These are phyloP conservation scores for Thera obeliscata DNA, from an alignment of 2,888 invertebrate species.

Conservation along the genomic window DNA sequence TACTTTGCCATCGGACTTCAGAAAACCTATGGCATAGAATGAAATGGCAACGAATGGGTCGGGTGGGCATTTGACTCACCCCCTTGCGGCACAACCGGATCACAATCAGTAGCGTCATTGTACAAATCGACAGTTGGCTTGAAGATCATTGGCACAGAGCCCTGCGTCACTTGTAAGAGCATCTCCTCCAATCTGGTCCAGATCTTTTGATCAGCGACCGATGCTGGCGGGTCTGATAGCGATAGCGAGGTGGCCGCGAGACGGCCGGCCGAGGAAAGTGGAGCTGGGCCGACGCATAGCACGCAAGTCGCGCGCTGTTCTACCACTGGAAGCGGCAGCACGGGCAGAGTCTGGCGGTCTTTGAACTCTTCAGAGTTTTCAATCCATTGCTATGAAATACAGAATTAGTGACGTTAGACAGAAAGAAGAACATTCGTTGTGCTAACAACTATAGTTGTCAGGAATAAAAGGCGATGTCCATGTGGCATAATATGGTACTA, in stretches of 20 bases:
- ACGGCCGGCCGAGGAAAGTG: conserved; percentile 83
- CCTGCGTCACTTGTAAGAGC: conserved; percentile 88
- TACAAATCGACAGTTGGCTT: conserved; percentile 91
- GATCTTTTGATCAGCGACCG: conserved; percentile 54
- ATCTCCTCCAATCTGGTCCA: conserved; percentile 93
- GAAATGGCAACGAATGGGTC: not conserved
- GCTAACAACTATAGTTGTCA: no score
- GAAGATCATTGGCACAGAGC: conserved; percentile 89
- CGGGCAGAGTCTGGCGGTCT: conserved; percentile 72
- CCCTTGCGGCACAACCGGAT: conserved; percentile 89
- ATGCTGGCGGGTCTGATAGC: conserved; percentile 57
- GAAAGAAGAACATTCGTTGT: no score
- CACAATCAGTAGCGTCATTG: conserved; percentile 86
- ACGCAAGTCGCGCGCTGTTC: conserved; percentile 88
- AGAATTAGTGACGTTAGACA: not conserved
- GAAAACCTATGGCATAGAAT: not conserved
- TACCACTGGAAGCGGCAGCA: conserved; percentile 90
- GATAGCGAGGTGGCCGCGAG: conserved; percentile 81
- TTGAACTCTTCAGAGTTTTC: conserved; percentile 69
- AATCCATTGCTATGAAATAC: conserved; percentile 71
- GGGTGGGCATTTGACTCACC: conserved; percentile 66
- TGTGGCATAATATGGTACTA: no score
- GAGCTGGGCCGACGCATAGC: conserved; percentile 86
- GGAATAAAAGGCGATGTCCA: no score
- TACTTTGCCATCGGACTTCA: not conserved